Evolutionary conservation across 1,140 invertebrate species (phyloP).

Genomic region (Plectrocnemia conspersa): DNA sequence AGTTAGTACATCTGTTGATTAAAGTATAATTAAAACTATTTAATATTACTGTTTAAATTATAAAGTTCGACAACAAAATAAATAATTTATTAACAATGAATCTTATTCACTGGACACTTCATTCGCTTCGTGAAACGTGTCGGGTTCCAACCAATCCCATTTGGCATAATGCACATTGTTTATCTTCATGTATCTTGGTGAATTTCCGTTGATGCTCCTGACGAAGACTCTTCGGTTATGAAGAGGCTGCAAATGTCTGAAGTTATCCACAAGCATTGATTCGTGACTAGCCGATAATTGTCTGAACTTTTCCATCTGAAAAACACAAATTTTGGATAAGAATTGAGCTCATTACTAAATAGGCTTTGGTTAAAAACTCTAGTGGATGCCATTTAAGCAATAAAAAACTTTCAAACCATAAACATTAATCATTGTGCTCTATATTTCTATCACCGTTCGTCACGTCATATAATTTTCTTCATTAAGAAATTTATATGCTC

Average conservation of each 20-base stretch:
- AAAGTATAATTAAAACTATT: not conserved
- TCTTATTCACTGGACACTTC: too few species aligned
- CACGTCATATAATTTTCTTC: too few species aligned
- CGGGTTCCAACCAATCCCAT: constrained; percentile 56
- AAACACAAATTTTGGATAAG: constrained; percentile 27
- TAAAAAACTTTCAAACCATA: too few species aligned
- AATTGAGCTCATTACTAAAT: too few species aligned
- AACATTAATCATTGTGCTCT: too few species aligned
- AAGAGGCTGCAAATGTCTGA: constrained; percentile 57
- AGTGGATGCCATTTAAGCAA: too few species aligned
- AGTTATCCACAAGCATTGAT: constrained; percentile 55
- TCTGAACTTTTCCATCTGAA: constrained; percentile 61
- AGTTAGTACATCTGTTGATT: too few species aligned
- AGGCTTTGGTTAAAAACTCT: too few species aligned
- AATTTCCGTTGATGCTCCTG: constrained; percentile 52
- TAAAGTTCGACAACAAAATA: not conserved
- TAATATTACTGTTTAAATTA: not conserved
- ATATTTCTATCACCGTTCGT: too few species aligned
- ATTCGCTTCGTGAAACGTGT: constrained; percentile 45
- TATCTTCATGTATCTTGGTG: constrained; percentile 50
- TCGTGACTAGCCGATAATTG: constrained; percentile 56
- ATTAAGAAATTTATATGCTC: too few species aligned
- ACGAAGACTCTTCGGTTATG: constrained; percentile 61
- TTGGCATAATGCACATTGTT: constrained; percentile 57
- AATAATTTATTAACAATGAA: not conserved